phyloP scores from a whole-genome alignment of 1,140 invertebrate species.

The Leptinotarsa defecta region DNA sequence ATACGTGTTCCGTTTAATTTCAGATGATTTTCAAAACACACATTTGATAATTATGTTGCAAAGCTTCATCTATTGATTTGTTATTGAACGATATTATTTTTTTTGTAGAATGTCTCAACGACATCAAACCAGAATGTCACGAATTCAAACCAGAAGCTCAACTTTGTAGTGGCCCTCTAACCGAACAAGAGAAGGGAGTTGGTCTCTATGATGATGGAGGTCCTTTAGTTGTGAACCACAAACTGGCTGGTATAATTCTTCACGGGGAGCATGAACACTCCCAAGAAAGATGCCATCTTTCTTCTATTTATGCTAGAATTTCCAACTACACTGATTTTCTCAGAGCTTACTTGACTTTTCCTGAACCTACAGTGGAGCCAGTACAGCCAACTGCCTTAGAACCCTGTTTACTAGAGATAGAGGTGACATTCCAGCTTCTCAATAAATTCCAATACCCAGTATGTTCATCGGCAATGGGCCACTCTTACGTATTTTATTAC shows the following conservation, averaged over 20 bases:
- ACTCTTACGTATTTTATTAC: no score
- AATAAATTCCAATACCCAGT: no score
- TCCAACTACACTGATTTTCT: neutral
- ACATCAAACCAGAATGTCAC: neutral
- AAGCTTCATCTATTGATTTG: no score
- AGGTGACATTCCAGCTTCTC: no score
- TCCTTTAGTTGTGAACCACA: neutral
- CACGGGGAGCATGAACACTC: neutral
- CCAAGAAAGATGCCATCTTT: neutral
- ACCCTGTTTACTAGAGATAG: no score
- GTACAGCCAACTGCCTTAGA: no score
- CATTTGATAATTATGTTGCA: no score
- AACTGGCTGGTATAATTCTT: neutral
- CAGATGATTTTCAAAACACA: no score
- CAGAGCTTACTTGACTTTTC: neutral
- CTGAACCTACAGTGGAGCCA: no score
- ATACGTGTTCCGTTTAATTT: no score
- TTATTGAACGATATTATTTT: neutral
- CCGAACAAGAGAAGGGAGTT: neutral
- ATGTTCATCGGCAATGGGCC: no score
- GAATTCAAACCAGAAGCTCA: neutral
- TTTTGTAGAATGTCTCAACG: neutral
- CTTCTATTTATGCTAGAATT: neutral
- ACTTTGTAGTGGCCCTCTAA: neutral
- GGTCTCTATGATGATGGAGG: neutral